These are phyloP conservation scores for Conchocele bisecta DNA, from an alignment of 2,888 invertebrate genomes.

Conservation along the genomic window DNA sequence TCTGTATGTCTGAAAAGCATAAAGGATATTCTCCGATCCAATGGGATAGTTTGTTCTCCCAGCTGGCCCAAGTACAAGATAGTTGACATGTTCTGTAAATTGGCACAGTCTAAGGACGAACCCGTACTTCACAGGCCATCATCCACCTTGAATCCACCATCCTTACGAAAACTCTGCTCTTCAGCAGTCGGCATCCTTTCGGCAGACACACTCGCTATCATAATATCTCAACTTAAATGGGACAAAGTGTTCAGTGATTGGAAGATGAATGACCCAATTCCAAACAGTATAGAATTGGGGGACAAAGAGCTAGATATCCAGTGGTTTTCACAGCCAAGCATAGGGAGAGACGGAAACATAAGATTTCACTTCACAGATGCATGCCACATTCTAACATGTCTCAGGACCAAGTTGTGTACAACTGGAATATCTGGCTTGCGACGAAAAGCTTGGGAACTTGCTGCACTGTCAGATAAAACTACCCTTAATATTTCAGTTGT, in stretches of 20 bases:
- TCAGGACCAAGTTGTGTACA: slow-evolving; percentile 47
- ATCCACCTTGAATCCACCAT: not conserved
- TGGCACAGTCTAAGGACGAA: not conserved
- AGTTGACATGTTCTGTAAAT: not conserved
- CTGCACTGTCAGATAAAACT: slow-evolving; percentile 24
- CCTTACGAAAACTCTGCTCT: not conserved
- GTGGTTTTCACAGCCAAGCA: slow-evolving; percentile 29
- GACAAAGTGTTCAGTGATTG: not conserved
- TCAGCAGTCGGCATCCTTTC: not conserved
- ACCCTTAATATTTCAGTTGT: slow-evolving; percentile 26
- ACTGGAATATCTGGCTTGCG: slow-evolving; percentile 36
- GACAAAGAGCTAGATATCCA: not conserved
- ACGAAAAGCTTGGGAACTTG: slow-evolving; percentile 35
- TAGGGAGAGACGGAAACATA: not conserved
- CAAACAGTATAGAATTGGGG: not conserved
- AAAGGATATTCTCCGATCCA: not conserved
- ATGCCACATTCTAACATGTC: slow-evolving; percentile 40
- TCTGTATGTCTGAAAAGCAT: not conserved
- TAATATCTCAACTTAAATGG: slow-evolving; percentile 1
- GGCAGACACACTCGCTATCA: not conserved
- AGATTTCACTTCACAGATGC: slow-evolving; percentile 39
- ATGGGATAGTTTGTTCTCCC: not conserved
- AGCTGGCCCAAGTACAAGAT: not conserved
- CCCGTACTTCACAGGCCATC: not conserved
- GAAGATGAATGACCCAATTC: not conserved